Base-by-base conservation (phyloP, 1,140 invertebrate genomes). In the Hylaeus volcanicus region DNA sequence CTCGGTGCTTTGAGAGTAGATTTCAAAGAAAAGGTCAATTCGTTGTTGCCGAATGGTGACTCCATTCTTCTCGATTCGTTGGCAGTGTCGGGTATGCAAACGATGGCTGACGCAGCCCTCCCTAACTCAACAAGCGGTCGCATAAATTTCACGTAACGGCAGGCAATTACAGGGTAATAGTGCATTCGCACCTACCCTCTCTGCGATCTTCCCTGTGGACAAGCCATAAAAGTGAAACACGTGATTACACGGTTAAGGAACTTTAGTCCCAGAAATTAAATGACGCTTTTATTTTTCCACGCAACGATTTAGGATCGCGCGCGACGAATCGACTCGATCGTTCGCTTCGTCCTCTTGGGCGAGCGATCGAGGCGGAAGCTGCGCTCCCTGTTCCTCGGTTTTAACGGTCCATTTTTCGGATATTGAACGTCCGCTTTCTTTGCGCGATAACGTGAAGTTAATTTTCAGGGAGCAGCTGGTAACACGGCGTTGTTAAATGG, bases 91-190 rank as follows among this genome's bases (percentile, higher is more conserved):
- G 69, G 48, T 56, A 79, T 74, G 77, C 77, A 74, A 79, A 79
- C 65, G 61, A 11, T 53, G 77, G 70, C 51, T 61, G 41, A 58
- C 60, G 71, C 64, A 51, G 41, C 55, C 48, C 3, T 15, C 2
- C 58, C 70, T 65, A 74, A 79, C 45, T 79, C 77, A 74, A 79
- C 71, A 66, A 79, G 77, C 77, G 77, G 77, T 79, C 77, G 77
- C 77, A 79, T 79, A 74, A 79, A 79, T 79, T 79, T 56, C 71
- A 56, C 41, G 43, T 74, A 79, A 74, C 65, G 61, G 60, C 61
- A 79, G 53, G 4, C 61, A 79, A 79, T 79, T 79, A 79, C 70
- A n/a, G 53, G 61, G 26, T 79, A 74, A 79, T 74, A 79, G 77
- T 48, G 71, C 61, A 37, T 65, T 66, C 61, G 37, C 71, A n/a